A percentile compares a stretch with the other conserved stretches of the same genome.
Conservation (phyloP, 1,140 invertebrate genomes). For the Pollicipes pollicipes region DNA sequence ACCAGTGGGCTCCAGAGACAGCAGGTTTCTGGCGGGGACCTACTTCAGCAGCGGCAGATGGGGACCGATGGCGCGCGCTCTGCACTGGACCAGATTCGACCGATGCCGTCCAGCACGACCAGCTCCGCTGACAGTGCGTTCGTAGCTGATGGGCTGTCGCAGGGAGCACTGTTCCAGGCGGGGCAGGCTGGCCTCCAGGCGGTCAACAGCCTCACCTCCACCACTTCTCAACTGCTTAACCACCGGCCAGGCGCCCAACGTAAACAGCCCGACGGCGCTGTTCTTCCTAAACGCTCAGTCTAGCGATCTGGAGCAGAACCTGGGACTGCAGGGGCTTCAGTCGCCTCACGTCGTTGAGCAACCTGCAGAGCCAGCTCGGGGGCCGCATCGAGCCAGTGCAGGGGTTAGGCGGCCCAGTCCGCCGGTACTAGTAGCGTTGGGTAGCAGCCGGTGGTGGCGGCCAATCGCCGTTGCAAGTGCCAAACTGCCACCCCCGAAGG, state of each 20-base stretch:
- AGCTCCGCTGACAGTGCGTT: not conserved
- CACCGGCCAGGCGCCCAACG: not conserved
- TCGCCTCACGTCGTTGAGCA: not conserved
- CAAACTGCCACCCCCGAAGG: not conserved
- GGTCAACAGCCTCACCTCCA: not conserved
- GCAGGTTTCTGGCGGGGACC: not conserved
- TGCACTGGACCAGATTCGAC: not conserved
- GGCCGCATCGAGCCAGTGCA: not conserved
- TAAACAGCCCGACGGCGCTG: not conserved
- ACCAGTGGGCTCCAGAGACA: no score
- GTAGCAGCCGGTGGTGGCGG: no score
- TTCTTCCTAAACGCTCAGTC: not conserved
- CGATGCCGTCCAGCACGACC: not conserved
- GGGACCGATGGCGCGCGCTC: no score
- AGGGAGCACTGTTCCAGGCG: not conserved
- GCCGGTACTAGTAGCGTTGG: no score
- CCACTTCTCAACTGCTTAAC: not conserved
- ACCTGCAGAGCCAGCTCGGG: not conserved
- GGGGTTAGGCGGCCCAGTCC: not conserved
- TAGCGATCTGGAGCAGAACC: not conserved
- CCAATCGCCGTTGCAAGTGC: not conserved
- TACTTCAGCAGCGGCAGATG: no score
- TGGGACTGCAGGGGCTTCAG: not conserved
- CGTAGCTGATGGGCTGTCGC: not conserved
- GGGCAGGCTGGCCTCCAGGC: no score